These are phyloP conservation scores for Anas platyrhynchos DNA, from an alignment of 2,113 vertebrate genomes.

Conservation along the genomic window DNA sequence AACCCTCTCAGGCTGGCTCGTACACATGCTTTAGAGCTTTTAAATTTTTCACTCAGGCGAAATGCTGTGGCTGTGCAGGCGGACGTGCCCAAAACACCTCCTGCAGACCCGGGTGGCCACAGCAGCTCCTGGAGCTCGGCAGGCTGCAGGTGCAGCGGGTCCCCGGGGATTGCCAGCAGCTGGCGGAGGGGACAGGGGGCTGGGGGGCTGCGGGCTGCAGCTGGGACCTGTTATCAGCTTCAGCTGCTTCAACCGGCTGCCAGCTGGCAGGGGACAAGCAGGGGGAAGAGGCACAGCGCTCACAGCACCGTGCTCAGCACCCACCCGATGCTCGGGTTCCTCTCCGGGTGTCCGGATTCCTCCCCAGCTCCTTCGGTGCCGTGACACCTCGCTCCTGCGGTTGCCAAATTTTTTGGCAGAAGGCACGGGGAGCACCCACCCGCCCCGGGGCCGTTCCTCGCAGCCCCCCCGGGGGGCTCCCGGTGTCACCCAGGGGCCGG, in stretches of 20 bases:
- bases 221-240: background rate
- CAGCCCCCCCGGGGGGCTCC: too few species aligned
- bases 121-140: too few species aligned
- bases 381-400: rapidly evolving
- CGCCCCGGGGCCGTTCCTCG: too few species aligned
- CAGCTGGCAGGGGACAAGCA: background rate
- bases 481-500: too few species aligned
- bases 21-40: background rate
- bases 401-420: rapidly evolving
- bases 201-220: background rate
- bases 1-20: background rate
- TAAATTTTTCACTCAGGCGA: background rate
- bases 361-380: rapidly evolving
- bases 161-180: too few species aligned
- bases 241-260: background rate
- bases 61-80: background rate
- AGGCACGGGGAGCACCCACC: background rate
- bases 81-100: background rate
- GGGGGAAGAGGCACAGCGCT: rapidly evolving
- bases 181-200: background rate
- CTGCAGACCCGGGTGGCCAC: too few species aligned
- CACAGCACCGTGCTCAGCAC: too few species aligned
- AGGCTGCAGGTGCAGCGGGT: background rate
- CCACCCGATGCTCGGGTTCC: background rate
- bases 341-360: background rate